Percentiles rank a stretch among this genome's conserved stretches.
Conservation (phyloP, 2,888 invertebrate species). For the Agrotis puta region DNA sequence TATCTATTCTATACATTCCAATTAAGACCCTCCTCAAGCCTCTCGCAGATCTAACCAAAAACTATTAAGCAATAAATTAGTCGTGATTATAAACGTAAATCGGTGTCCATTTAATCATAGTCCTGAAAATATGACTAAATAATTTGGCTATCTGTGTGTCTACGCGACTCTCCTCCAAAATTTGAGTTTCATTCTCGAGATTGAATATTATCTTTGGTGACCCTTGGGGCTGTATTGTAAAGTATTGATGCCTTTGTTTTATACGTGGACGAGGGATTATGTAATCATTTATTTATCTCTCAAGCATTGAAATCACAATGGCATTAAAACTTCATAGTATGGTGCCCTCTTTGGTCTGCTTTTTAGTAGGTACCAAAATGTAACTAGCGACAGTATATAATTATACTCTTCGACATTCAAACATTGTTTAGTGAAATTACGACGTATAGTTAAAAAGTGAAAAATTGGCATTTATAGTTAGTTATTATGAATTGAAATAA, state of each 20-base stretch:
- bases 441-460: conserved; percentile 84
- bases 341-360: conserved; percentile 29
- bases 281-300: neutral
- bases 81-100: conserved; percentile 65
- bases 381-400: conserved; percentile 76
- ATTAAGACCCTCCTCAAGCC: conserved; percentile 24
- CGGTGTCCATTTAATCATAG: conserved; percentile 70
- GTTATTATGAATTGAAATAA: conserved; percentile 91
- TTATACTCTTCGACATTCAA: conserved; percentile 75
- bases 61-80: conserved; percentile 62
- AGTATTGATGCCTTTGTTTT: neutral
- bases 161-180: conserved; percentile 22
- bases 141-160: conserved; percentile 69
- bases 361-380: conserved; percentile 48
- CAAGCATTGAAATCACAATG: neutral
- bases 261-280: neutral
- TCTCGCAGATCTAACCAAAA: conserved; percentile 31
- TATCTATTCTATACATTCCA: conserved; percentile 1
- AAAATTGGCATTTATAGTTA: conserved; percentile 90
- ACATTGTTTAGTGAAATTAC: conserved; percentile 85
- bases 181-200: conserved; percentile 14
- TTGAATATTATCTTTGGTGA: conserved; percentile 15
- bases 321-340: neutral
- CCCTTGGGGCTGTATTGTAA: neutral
- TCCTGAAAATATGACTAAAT: conserved; percentile 57